Evolutionary conservation across 2,113 vertebrate genomes (phyloP).

Genomic region (Pampusana beccarii): DNA sequence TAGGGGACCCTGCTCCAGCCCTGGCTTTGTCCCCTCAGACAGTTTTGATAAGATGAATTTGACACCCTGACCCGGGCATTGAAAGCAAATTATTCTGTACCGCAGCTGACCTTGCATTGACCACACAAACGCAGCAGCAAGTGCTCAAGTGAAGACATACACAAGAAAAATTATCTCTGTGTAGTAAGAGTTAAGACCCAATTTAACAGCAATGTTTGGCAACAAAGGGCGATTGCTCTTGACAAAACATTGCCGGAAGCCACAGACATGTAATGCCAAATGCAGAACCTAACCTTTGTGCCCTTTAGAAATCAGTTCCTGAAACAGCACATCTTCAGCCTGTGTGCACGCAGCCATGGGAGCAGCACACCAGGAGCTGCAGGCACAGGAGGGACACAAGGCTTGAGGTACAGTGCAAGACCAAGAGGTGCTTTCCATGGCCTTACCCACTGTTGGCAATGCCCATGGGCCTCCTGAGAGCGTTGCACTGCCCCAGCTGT

Average conservation of each 20-base stretch:
- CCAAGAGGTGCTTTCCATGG: not conserved
- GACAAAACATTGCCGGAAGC: not conserved
- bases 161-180: not conserved
- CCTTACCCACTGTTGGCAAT: not conserved
- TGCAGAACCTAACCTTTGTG: not conserved
- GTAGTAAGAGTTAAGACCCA: not conserved
- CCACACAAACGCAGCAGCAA: not conserved
- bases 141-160: not conserved
- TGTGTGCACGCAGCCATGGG: accelerated
- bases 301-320: not conserved
- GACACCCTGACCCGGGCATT: accelerated
- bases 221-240: not conserved
- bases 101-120: not conserved
- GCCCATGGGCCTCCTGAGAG: not conserved
- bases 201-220: not conserved
- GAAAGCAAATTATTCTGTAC: not conserved
- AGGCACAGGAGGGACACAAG: not conserved
- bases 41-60: not conserved
- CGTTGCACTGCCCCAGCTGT: not conserved
- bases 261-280: accelerated
- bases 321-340: not conserved
- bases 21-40: not conserved
- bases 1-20: not conserved
- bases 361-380: not conserved
- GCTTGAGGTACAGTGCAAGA: not conserved